Evolutionary conservation across 1,140 invertebrate species (phyloP).

Genomic region (Eurosta solidaginis): DNA sequence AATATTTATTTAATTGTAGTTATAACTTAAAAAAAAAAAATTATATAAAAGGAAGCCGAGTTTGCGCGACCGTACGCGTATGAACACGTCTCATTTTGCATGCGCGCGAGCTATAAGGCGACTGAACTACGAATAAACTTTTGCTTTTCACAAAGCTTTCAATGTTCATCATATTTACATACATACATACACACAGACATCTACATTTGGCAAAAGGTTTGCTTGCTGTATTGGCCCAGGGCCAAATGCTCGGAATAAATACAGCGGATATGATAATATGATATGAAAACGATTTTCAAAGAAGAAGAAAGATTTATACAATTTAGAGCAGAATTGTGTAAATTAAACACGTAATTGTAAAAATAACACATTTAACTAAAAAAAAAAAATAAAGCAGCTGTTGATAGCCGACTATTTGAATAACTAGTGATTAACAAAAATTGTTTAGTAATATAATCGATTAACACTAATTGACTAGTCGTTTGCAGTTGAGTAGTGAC

Average conservation of each 20-base stretch:
- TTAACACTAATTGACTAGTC: too few species aligned
- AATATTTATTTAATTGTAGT: not conserved
- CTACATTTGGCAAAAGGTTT: conserved; percentile 14
- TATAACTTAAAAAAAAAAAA: conserved; percentile 16
- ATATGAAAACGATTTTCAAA: not conserved
- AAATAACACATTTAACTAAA: too few species aligned
- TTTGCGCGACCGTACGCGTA: conserved; percentile 24
- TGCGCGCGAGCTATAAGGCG: not conserved
- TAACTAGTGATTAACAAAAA: too few species aligned
- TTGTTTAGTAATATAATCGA: too few species aligned
- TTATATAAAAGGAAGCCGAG: conserved; percentile 24
- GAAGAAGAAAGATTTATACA: too few species aligned
- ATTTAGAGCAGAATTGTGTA: too few species aligned
- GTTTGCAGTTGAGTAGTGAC: too few species aligned
- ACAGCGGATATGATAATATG: not conserved
- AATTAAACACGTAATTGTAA: too few species aligned
- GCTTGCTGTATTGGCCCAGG: conserved; percentile 14
- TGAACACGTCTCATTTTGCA: conserved; percentile 25
- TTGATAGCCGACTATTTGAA: too few species aligned
- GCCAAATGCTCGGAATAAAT: not conserved
- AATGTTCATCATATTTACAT: not conserved
- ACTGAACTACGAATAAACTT: not conserved
- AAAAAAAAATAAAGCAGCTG: too few species aligned
- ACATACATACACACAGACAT: too few species aligned
- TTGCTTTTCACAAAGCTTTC: conserved; percentile 22